phyloP scores from a whole-genome alignment of 2,888 invertebrate species.

The Elysia crispata region DNA sequence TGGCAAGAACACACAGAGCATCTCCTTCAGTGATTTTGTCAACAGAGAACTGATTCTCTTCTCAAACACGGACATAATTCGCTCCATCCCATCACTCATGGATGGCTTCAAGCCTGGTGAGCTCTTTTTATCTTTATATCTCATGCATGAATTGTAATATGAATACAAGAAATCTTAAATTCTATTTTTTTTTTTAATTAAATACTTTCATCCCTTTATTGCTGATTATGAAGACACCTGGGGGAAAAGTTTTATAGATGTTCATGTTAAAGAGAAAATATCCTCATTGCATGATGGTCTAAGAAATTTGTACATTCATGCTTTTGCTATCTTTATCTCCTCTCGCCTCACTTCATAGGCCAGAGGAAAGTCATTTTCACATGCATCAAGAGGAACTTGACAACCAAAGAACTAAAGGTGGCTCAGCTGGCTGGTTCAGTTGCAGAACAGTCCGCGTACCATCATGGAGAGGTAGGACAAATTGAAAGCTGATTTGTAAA shows the following conservation, averaged over 20 bases:
- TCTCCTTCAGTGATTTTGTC: slow-evolving; percentile 93
- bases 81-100: slow-evolving; percentile 87
- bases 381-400: slow-evolving; percentile 94
- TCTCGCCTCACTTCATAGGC: slow-evolving; percentile 5
- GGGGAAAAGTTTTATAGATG: no score
- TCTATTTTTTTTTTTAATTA: no score
- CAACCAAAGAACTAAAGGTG: slow-evolving; percentile 85
- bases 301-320: no score
- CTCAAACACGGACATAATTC: slow-evolving; percentile 95
- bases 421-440: slow-evolving; percentile 98
- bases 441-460: slow-evolving; percentile 97
- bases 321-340: no score
- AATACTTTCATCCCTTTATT: no score
- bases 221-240: no score
- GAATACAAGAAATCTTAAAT: no score
- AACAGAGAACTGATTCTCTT: slow-evolving; percentile 97
- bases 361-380: slow-evolving; percentile 94
- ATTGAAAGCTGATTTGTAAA: no score
- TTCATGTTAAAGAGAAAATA: no score
- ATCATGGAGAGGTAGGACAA: slow-evolving; percentile 90
- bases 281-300: no score
- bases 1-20: slow-evolving; percentile 89
- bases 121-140: not conserved
- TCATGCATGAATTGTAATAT: no score
- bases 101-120: slow-evolving; percentile 96